Base-by-base conservation (phyloP, 2,113 vertebrate species). In the Hippocampus barbouri region DNA sequence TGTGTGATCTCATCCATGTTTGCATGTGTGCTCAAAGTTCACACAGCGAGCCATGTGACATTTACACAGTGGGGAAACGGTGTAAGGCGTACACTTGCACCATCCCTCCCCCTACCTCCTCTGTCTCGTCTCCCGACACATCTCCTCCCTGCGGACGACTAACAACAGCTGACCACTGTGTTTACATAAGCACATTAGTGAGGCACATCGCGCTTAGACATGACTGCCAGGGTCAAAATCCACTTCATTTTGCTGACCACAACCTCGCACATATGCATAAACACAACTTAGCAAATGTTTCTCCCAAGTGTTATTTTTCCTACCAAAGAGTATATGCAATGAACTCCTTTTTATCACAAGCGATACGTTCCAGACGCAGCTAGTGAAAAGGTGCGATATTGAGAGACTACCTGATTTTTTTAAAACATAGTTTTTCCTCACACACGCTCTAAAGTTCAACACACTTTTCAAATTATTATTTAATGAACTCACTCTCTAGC, bases 21-120 rank as follows among this genome's bases (percentile, higher is more conserved):
- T 74, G 40, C 21, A 21, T 43, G 12, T 64, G 40, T 64, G 75
- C 72, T 75, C 56, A 72, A 68, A 79, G 80, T 79, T 79, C 78
- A 82, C 60, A 56, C 40, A 67, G 49, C 11, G 30, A 71, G 68
- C 76, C 79, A 68, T 73, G 72, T 78, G 69, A 63, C 64, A 70
- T 75, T 70, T 76, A 66, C 64, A 68, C 70, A 64, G 51, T 70
- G 73, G 77, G 66, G 66, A 73, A 77, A 77, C 53, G 73, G 34
- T 66, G 38, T 75, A 73, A 81, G 65, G 70, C 63, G 38, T 27
- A 30, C 23, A 62, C 25, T 71, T 68, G 60, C 57, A 54, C 49
- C 72, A 53, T 68, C 23, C 41, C 16, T 40, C 27, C 45, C 56
- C 38, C 62, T 4, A 18, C 23, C 59, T 41, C 21, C 43, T 66